Evolutionary conservation across 2,888 invertebrate species (phyloP).

Genomic region (Xiphydria camelus): DNA sequence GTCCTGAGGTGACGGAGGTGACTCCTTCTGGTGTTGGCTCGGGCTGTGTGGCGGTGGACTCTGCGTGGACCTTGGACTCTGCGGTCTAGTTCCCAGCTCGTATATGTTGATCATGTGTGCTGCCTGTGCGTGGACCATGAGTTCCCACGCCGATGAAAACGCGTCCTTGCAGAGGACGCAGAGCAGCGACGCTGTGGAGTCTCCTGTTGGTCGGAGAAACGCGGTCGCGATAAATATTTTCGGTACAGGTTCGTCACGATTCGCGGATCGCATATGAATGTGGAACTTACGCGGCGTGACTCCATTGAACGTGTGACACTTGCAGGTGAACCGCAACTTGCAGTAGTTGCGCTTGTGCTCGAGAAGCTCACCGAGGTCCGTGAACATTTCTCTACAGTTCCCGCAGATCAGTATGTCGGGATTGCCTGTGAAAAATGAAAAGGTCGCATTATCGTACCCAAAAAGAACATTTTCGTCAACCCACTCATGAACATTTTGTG

Average conservation of each 20-base stretch:
- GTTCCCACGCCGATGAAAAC: slow-evolving; percentile 69
- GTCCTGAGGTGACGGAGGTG: slow-evolving; percentile 35
- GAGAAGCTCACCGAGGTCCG: slow-evolving; percentile 70
- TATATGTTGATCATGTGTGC: slow-evolving; percentile 72
- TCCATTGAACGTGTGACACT: slow-evolving; percentile 66
- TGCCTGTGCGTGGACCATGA: slow-evolving; percentile 71
- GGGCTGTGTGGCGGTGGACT: slow-evolving; percentile 47
- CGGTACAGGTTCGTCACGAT: neutral
- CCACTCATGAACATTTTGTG: no score
- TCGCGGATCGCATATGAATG: neutral
- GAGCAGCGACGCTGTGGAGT: slow-evolving; percentile 61
- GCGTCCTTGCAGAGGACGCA: slow-evolving; percentile 71
- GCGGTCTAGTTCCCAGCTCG: slow-evolving; percentile 61
- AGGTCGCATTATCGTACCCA: no score
- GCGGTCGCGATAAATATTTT: slow-evolving; percentile 27
- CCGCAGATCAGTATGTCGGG: slow-evolving; percentile 78
- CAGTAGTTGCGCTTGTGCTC: slow-evolving; percentile 76
- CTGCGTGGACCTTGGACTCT: slow-evolving; percentile 44
- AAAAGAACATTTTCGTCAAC: no score
- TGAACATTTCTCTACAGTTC: slow-evolving; percentile 74
- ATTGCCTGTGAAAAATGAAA: slow-evolving; percentile 68
- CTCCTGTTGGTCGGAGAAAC: slow-evolving; percentile 26
- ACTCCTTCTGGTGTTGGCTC: slow-evolving; percentile 43
- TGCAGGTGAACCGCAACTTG: slow-evolving; percentile 72
- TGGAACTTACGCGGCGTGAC: slow-evolving; percentile 60